Evolutionary conservation across 2,888 invertebrate genomes (phyloP).

Genomic region (Dendrolimus pini): DNA sequence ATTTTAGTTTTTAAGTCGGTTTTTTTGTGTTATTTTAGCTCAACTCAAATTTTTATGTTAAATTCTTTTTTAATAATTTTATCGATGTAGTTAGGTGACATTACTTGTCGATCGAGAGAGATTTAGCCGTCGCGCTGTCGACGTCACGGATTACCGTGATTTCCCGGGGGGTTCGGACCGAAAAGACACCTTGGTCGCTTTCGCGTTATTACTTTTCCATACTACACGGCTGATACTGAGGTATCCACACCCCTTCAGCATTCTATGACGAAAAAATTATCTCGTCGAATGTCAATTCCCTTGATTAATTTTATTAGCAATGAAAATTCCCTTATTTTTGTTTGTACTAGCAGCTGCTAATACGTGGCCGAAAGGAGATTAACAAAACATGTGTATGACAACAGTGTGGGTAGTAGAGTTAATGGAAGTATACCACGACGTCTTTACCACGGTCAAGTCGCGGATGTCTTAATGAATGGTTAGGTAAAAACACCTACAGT

Average conservation of each 20-base stretch:
- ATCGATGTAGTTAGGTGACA: constrained; percentile 16
- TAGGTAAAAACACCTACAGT: too few species aligned
- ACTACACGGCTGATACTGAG: constrained; percentile 42
- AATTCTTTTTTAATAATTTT: background rate
- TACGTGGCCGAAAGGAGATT: background rate
- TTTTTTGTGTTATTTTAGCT: too few species aligned
- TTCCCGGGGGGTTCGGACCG: constrained; percentile 70
- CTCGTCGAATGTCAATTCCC: too few species aligned
- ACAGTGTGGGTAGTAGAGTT: too few species aligned
- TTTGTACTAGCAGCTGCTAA: constrained; percentile 6
- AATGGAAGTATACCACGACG: too few species aligned
- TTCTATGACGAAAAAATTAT: constrained; percentile 44
- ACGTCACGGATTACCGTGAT: constrained; percentile 70
- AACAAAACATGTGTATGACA: too few species aligned
- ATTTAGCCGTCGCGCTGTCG: constrained; percentile 59
- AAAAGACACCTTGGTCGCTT: constrained; percentile 71
- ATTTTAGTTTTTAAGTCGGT: too few species aligned
- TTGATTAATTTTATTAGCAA: too few species aligned
- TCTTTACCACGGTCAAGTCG: too few species aligned
- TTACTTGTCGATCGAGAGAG: constrained; percentile 49
- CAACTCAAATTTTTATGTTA: too few species aligned
- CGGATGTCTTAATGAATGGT: too few species aligned
- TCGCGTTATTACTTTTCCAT: constrained; percentile 70
- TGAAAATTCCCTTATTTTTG: constrained; percentile 2
- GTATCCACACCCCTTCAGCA: constrained; percentile 45